Percentiles rank a stretch among this genome's conserved stretches.
Evolutionary conservation across 2,113 vertebrate species (phyloP).

Genomic region (Neogobius melanostomus): DNA sequence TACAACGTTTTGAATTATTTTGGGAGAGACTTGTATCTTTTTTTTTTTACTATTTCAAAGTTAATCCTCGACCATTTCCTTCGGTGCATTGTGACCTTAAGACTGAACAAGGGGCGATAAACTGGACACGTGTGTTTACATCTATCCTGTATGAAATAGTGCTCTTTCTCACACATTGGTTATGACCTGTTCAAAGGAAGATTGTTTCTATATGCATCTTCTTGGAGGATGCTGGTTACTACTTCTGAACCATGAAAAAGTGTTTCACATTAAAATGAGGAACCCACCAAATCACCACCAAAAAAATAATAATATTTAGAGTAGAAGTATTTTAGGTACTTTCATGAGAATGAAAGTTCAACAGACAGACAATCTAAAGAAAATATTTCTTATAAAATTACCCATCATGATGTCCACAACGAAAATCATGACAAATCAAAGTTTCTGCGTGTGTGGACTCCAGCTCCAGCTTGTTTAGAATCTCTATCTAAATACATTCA

Average conservation of each 20-base stretch:
- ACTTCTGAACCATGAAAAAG: not conserved
- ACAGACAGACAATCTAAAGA: not conserved
- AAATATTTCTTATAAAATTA: not conserved
- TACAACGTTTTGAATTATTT: not conserved
- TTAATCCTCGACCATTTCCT: constrained; percentile 1
- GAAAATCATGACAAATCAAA: constrained; percentile 30
- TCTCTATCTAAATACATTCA: constrained; percentile 31
- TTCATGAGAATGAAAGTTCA: not conserved
- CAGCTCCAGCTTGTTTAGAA: not conserved
- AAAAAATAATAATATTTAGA: too few relatives aligned
- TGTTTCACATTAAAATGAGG: too few relatives aligned
- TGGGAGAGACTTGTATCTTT: not conserved
- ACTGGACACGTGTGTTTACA: not conserved
- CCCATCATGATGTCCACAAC: not conserved
- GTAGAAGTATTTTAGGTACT: too few relatives aligned
- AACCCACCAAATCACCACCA: too few relatives aligned
- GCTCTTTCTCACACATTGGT: not conserved
- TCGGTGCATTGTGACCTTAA: not conserved
- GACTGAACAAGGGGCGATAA: not conserved
- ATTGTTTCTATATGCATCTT: not conserved
- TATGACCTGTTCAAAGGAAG: not conserved
- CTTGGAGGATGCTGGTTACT: not conserved
- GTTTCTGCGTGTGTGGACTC: not conserved
- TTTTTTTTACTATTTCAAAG: not conserved
- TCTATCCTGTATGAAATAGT: not conserved